phyloP scores from a whole-genome alignment of 2,888 invertebrate species.

The Encarsia formosa region DNA sequence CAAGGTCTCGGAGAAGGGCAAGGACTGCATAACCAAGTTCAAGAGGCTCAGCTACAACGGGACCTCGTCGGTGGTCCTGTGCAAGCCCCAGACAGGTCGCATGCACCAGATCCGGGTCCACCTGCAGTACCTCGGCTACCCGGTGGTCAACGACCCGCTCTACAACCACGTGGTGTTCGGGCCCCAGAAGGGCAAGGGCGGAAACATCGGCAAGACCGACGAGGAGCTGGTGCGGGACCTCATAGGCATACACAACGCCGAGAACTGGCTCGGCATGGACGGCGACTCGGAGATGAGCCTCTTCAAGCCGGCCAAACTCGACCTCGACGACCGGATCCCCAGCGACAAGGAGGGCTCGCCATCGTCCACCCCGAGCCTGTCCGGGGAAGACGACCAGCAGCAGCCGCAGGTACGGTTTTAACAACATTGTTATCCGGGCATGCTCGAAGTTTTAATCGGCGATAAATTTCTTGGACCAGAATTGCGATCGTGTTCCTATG shows the following conservation, averaged over 20 bases:
- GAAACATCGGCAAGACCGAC: slow-evolving; percentile 63
- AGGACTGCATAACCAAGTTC: slow-evolving; percentile 88
- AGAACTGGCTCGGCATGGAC: slow-evolving; percentile 90
- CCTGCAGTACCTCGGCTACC: slow-evolving; percentile 94
- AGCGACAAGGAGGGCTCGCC: slow-evolving; percentile 62
- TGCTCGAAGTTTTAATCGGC: no score
- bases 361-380: slow-evolving; percentile 53
- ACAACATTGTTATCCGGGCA: no score
- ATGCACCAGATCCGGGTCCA: slow-evolving; percentile 99
- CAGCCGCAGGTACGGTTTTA: slow-evolving; percentile 41
- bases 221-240: slow-evolving; percentile 84
- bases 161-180: slow-evolving; percentile 97
- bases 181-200: slow-evolving; percentile 62
- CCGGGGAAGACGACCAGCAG: slow-evolving; percentile 48
- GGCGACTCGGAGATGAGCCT: slow-evolving; percentile 79
- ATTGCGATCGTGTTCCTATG: no score
- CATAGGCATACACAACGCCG: slow-evolving; percentile 88
- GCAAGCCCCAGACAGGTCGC: slow-evolving; percentile 91
- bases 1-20: slow-evolving; percentile 88
- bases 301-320: slow-evolving; percentile 68
- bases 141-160: slow-evolving; percentile 94
- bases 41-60: slow-evolving; percentile 84
- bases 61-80: slow-evolving; percentile 87
- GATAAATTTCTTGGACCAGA: no score
- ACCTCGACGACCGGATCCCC: slow-evolving; percentile 62